phyloP scores from a whole-genome alignment of 1,140 invertebrate species.

The Drosophila rufa region DNA sequence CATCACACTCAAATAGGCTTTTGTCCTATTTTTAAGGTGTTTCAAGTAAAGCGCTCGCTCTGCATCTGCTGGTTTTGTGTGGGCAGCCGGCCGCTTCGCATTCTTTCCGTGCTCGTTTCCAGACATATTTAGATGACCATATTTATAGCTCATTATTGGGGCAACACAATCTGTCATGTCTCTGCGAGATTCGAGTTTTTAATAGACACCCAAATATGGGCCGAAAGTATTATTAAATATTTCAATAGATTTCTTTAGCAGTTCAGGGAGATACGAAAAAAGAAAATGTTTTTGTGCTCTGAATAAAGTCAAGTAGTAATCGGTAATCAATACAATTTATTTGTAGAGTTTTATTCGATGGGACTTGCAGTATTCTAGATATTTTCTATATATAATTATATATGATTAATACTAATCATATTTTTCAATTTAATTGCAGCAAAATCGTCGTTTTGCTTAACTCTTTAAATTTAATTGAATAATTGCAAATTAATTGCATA shows the following conservation, averaged over 20 bases:
- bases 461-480: neutral
- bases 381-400: no score
- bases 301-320: neutral
- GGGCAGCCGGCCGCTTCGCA: slow-evolving; percentile 8
- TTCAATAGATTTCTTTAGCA: neutral
- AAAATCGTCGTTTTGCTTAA: no score
- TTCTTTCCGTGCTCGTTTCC: slow-evolving; percentile 46
- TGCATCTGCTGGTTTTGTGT: slow-evolving; percentile 13
- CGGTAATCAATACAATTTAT: neutral
- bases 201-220: slow-evolving; percentile 68
- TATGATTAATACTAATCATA: no score
- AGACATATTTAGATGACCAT: slow-evolving; percentile 53
- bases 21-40: slow-evolving; percentile 75
- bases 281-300: neutral
- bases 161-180: slow-evolving; percentile 58
- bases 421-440: no score
- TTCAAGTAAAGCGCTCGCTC: slow-evolving; percentile 54
- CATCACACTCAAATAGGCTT: slow-evolving; percentile 59
- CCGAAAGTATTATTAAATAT: slow-evolving; percentile 21
- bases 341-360: neutral
- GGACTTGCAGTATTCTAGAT: no score
- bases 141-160: slow-evolving; percentile 68
- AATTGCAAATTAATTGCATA: neutral
- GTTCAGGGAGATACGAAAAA: neutral
- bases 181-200: slow-evolving; percentile 49